Evolutionary conservation across 2,797 vertebrate species (phyloP), one percentile per base, ranked within the genome.

Genomic region (Epinephelus coioides): DNA sequence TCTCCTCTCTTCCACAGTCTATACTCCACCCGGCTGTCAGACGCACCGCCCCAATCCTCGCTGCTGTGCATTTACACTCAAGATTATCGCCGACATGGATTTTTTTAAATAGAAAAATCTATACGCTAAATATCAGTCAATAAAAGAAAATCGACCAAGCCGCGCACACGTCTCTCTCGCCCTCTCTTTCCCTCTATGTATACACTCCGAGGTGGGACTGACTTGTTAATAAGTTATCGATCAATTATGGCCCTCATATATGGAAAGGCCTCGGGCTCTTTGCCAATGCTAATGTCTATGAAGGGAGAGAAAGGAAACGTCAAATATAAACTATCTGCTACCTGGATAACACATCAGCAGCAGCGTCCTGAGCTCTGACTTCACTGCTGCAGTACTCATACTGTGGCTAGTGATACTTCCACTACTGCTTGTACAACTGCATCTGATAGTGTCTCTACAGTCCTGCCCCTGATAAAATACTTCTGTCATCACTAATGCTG

Each of bases 91-190:
- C 88, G 49, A 76, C 92, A 96, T 95, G 72, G 93, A 95, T 96
- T 95, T 95, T 95, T 95, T 94, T 91, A 96, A 96, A 96, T 95
- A 95, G 95, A 95, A 95, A 96, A 95, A 95, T 96, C 95, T 84
- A 96, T 96, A 93, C 91, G 86, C 94, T 96, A 95, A 95, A 95
- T 95, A 96, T 95, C 92, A 91, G 94, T 96, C 95, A 94, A 96
- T 95, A 94, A 85, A 82, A 88, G 86, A 90, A 93, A 93, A 95
- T 95, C 94, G 91, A 94, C 69, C 84, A 40, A 61, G n/a, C 11
- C 57, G 11, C 67, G 46, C 63, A 4, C 57, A 62, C 59, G 40
- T 34, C 27, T 44, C 55, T 27, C 76, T 49, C 69, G 21, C 70
- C 44, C 76, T 49, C 69, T 30, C 34, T n/a, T 66, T n/a, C 69